phyloP scores from a whole-genome alignment of 2,888 invertebrate species.

The Furcula furcula region DNA sequence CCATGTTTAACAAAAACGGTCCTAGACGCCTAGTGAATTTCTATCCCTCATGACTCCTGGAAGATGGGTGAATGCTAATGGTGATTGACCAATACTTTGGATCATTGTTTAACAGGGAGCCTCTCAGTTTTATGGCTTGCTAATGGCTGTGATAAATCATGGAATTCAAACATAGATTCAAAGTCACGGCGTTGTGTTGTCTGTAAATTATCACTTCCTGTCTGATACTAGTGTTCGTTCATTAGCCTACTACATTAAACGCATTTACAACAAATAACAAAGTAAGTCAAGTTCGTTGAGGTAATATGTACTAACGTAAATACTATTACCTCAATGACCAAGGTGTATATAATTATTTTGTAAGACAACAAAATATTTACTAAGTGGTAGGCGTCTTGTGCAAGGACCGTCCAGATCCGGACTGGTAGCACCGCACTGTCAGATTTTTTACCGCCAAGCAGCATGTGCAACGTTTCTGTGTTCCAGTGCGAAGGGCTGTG shows the following conservation, averaged over 20 bases:
- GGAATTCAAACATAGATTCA: slow-evolving; percentile 43
- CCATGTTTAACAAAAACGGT: slow-evolving; percentile 10
- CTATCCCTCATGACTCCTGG: slow-evolving; percentile 19
- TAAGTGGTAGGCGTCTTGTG: no score
- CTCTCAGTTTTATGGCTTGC: slow-evolving; percentile 26
- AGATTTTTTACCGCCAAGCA: no score
- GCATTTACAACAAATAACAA: slow-evolving; percentile 7
- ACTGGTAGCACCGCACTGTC: no score
- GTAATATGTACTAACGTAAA: no score
- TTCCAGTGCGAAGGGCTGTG: no score
- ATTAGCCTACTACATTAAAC: no score
- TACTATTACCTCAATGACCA: no score
- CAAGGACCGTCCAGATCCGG: no score
- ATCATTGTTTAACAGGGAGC: slow-evolving; percentile 20
- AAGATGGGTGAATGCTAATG: slow-evolving; percentile 16
- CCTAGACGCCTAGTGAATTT: slow-evolving; percentile 8
- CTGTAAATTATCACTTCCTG: slow-evolving; percentile 25
- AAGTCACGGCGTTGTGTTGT: slow-evolving; percentile 38
- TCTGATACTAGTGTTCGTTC: slow-evolving; percentile 15
- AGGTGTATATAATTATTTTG: no score
- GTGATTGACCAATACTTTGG: slow-evolving; percentile 17
- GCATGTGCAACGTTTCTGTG: no score
- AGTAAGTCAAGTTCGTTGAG: no score
- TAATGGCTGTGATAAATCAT: slow-evolving; percentile 46
- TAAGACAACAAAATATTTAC: no score